Percentiles rank a stretch among this genome's conserved stretches.
Conservation (phyloP, 2,797 vertebrate species). For the Euthynnus affinis region DNA sequence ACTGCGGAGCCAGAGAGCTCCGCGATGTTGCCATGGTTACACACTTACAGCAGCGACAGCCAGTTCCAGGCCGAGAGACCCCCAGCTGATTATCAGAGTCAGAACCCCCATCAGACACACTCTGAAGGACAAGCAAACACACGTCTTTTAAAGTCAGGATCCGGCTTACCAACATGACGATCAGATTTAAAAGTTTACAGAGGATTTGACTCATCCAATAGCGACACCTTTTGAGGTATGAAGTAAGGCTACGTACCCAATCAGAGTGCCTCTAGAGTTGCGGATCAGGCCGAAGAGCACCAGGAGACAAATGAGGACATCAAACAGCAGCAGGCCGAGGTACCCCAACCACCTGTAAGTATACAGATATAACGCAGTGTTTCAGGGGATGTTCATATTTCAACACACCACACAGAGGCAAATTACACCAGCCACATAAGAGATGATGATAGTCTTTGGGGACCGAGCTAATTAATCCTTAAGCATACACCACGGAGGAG, state of each 20-base stretch:
- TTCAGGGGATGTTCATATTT: neutral
- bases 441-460: too few species aligned
- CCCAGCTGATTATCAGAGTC: slow-evolving; percentile 95
- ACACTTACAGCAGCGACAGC: slow-evolving; percentile 93
- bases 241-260: slow-evolving; percentile 67
- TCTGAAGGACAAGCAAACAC: slow-evolving; percentile 76
- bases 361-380: neutral
- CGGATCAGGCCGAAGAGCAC: slow-evolving; percentile 95
- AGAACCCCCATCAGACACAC: slow-evolving; percentile 94
- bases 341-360: slow-evolving; percentile 93
- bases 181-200: neutral
- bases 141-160: neutral
- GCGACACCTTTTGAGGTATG: slow-evolving; percentile 1
- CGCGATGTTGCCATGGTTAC: slow-evolving; percentile 74
- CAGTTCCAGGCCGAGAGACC: slow-evolving; percentile 92
- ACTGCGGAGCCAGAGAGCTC: slow-evolving; percentile 66
- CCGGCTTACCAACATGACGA: neutral
- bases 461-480: too few species aligned
- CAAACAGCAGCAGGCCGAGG: slow-evolving; percentile 91
- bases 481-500: too few species aligned
- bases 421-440: too few species aligned
- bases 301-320: slow-evolving; percentile 94
- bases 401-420: too few species aligned
- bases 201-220: slow-evolving; percentile 13
- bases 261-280: slow-evolving; percentile 93